These are phyloP conservation scores for Rambutsinella grinnellia DNA, from an alignment of 2,888 invertebrate species.

Conservation along the genomic window DNA sequence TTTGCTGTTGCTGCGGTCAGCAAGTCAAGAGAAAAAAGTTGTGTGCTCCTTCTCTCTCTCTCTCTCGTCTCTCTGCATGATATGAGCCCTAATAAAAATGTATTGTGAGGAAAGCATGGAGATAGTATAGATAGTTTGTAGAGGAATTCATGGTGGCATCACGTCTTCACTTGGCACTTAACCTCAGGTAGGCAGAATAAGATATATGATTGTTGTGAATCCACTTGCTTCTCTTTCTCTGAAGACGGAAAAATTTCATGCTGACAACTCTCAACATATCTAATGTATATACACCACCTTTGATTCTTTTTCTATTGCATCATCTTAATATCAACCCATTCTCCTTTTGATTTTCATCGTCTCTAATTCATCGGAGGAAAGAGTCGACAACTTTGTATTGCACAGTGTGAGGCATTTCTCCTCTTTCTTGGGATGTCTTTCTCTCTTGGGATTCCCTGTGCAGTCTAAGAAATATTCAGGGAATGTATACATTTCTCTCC, in stretches of 20 bases:
- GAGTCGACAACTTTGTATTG: slow-evolving; percentile 46
- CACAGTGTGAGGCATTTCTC: slow-evolving; percentile 51
- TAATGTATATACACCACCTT: slow-evolving; percentile 48
- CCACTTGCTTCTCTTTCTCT: slow-evolving; percentile 18
- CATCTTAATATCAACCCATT: slow-evolving; percentile 4
- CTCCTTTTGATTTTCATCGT: slow-evolving; percentile 10
- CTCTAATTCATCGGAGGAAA: slow-evolving; percentile 22
- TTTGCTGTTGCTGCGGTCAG: slow-evolving; percentile 48
- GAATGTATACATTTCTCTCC: neutral
- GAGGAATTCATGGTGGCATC: slow-evolving; percentile 58
- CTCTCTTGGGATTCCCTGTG: neutral
- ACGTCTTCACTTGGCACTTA: slow-evolving; percentile 57
- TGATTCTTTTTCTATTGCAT: slow-evolving; percentile 16
- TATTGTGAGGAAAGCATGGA: slow-evolving; percentile 52
- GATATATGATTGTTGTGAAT: slow-evolving; percentile 36
- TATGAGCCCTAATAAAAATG: slow-evolving; percentile 56
- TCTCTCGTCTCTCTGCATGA: slow-evolving; percentile 54
- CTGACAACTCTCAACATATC: slow-evolving; percentile 42
- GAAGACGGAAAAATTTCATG: slow-evolving; percentile 33
- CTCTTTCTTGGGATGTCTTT: slow-evolving; percentile 40
- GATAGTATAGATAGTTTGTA: slow-evolving; percentile 47
- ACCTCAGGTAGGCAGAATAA: slow-evolving; percentile 55
- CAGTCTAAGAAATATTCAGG: neutral
- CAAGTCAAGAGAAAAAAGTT: slow-evolving; percentile 50
- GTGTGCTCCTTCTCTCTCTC: too few species aligned